Conservation (phyloP, 2,888 invertebrate species). For the Labia minor region DNA sequence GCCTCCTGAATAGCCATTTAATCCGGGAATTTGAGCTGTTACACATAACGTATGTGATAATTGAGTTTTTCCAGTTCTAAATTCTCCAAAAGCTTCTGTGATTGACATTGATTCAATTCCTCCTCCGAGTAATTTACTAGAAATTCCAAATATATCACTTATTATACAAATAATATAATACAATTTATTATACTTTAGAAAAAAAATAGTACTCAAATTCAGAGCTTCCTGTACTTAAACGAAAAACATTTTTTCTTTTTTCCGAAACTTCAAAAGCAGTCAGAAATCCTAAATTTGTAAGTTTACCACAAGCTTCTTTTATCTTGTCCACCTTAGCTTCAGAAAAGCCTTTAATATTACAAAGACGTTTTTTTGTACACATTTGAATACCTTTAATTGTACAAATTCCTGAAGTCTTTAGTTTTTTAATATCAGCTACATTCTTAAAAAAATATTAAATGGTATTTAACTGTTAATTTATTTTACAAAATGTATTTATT, state of each 20-base stretch:
- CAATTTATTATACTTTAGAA: constrained; percentile 14
- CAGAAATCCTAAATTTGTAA: constrained; percentile 52
- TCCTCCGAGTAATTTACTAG: constrained; percentile 61
- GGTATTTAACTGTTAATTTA: neutral
- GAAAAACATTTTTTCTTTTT: constrained; percentile 59
- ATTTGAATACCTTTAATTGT: constrained; percentile 73
- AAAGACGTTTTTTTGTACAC: constrained; percentile 61
- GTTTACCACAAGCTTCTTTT: constrained; percentile 62
- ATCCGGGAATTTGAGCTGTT: constrained; percentile 60
- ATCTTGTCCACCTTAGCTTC: constrained; percentile 69
- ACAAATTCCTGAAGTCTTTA: constrained; percentile 65
- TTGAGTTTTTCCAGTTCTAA: constrained; percentile 72
- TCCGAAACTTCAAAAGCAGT: constrained; percentile 65
- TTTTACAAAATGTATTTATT: constrained; percentile 29
- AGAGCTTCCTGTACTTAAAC: constrained; percentile 52
- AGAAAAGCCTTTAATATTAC: constrained; percentile 62
- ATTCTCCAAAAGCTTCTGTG: constrained; percentile 75
- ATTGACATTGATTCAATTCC: constrained; percentile 76
- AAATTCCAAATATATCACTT: constrained; percentile 26
- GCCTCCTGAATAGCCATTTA: constrained; percentile 57
- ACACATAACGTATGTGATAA: constrained; percentile 69
- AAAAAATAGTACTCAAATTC: constrained; percentile 56
- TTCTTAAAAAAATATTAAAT: constrained; percentile 35
- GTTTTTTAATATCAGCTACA: constrained; percentile 63
- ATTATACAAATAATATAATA: constrained; percentile 20